phyloP scores from a whole-genome alignment of 2,113 vertebrate species.

The Cairina moschata region DNA sequence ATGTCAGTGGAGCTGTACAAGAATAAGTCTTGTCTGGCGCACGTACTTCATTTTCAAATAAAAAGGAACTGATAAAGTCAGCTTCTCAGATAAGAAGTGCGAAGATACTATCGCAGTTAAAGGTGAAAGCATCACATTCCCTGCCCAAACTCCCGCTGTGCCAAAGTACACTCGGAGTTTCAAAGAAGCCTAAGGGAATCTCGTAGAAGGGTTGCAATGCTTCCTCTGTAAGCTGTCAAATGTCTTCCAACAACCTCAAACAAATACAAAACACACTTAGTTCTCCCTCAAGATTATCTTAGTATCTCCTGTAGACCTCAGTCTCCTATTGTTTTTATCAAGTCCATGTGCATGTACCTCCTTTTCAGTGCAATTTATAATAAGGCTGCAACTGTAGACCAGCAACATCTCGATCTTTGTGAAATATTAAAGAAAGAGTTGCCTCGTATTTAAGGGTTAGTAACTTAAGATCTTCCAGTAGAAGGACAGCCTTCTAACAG shows the following conservation, averaged over 20 bases:
- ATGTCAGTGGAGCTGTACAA: not conserved
- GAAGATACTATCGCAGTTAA: constrained; percentile 61
- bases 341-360: not conserved
- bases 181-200: not conserved
- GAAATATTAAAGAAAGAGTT: not conserved
- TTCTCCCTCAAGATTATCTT: not conserved
- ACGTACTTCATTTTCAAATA: not conserved
- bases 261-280: not conserved
- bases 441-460: not conserved
- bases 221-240: not conserved
- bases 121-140: constrained; percentile 62
- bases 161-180: not conserved
- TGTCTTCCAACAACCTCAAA: not conserved
- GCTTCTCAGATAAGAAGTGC: constrained; percentile 31
- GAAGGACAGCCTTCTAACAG: not conserved
- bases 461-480: not conserved
- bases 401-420: not conserved
- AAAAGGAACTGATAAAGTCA: constrained; percentile 29
- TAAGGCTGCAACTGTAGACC: not conserved
- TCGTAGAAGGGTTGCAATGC: not conserved
- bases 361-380: not conserved
- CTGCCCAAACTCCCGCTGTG: constrained; percentile 9
- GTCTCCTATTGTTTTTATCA: not conserved
- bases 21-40: not conserved
- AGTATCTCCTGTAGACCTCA: not conserved